phyloP scores from a whole-genome alignment of 2,888 invertebrate species.

The Ferrisia virgata region DNA sequence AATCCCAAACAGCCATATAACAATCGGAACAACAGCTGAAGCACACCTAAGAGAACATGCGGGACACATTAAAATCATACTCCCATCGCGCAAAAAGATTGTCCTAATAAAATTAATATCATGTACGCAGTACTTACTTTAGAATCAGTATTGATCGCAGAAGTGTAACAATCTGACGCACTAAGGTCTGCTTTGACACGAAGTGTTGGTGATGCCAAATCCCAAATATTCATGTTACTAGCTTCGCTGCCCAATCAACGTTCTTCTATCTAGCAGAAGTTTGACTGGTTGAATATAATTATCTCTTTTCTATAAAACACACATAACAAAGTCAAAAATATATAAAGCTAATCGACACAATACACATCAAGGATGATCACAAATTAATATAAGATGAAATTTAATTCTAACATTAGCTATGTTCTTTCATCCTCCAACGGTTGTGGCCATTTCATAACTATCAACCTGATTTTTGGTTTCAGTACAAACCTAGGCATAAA shows the following conservation, averaged over 20 bases:
- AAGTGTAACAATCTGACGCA: slow-evolving; percentile 95
- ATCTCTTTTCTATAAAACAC: slow-evolving; percentile 69
- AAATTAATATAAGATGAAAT: no score
- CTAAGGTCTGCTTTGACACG: slow-evolving; percentile 88
- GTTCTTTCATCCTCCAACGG: no score
- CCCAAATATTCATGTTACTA: slow-evolving; percentile 92
- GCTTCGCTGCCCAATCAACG: slow-evolving; percentile 95
- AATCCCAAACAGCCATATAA: slow-evolving; percentile 94
- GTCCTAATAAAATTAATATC: background rate
- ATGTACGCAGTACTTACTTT: slow-evolving; percentile 66
- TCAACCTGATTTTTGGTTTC: no score
- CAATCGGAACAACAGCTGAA: slow-evolving; percentile 98
- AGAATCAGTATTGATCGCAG: slow-evolving; percentile 92
- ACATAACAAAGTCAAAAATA: background rate
- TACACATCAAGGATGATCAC: no score
- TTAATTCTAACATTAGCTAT: no score
- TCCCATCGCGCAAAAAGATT: no score
- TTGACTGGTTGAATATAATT: slow-evolving; percentile 95
- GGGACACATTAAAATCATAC: no score
- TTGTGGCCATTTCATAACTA: no score
- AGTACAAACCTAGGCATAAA: no score
- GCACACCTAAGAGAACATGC: slow-evolving; percentile 74
- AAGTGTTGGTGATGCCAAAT: slow-evolving; percentile 85
- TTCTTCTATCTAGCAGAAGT: slow-evolving; percentile 85
- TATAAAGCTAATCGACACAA: no score